These are phyloP conservation scores for Spodoptera littoralis DNA, from an alignment of 2,888 invertebrate species.

Conservation along the genomic window DNA sequence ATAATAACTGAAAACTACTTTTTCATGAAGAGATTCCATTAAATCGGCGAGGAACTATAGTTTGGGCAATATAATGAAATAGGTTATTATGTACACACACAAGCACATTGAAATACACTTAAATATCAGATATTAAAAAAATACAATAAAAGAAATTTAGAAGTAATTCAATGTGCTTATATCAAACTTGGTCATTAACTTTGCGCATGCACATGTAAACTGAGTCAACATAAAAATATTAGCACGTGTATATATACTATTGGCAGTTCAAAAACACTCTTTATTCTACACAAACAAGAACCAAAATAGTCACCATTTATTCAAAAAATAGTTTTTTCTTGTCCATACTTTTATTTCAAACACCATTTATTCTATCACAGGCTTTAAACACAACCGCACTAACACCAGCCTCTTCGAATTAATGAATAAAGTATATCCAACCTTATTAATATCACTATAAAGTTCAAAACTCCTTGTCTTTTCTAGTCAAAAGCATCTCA, in stretches of 20 bases:
- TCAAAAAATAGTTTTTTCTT: constrained; percentile 2
- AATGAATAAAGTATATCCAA: not conserved
- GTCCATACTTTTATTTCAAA: constrained; percentile 2
- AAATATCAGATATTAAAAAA: not conserved
- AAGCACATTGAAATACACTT: not conserved
- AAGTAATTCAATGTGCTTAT: too few relatives aligned
- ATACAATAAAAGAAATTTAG: too few relatives aligned
- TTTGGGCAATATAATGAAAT: not conserved
- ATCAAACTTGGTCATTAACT: too few relatives aligned
- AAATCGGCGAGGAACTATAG: constrained; percentile 30
- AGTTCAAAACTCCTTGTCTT: constrained; percentile 2
- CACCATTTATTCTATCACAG: constrained; percentile 36
- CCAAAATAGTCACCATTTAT: constrained; percentile 1
- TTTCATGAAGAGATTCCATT: constrained; percentile 10
- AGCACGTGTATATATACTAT: too few relatives aligned
- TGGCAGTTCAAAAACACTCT: too few relatives aligned
- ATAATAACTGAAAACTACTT: constrained; percentile 2
- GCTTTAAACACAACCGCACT: constrained; percentile 24
- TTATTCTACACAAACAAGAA: constrained; percentile 1
- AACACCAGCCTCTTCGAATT: constrained; percentile 5
- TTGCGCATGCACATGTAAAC: too few relatives aligned
- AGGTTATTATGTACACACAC: not conserved
- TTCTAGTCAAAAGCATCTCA: too few relatives aligned
- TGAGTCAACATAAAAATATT: too few relatives aligned
- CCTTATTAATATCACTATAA: not conserved